phyloP scores from a whole-genome alignment of 2,113 vertebrate genomes.

The Corvus moneduloides region DNA sequence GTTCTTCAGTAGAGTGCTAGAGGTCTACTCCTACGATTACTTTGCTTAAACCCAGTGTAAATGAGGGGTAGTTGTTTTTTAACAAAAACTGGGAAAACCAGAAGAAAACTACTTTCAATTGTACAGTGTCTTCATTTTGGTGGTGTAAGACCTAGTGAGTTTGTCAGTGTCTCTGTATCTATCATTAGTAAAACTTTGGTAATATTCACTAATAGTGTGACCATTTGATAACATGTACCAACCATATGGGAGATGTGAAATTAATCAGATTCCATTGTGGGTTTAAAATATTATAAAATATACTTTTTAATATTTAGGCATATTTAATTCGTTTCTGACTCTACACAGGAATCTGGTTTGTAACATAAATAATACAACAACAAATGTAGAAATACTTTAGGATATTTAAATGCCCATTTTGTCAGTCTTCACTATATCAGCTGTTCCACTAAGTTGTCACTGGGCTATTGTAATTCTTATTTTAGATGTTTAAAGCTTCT shows the following conservation, averaged over 20 bases:
- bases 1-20: neutral
- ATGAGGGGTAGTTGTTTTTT: neutral
- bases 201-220: neutral
- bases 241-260: neutral
- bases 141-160: neutral
- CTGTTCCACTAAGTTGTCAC: neutral
- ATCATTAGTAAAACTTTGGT: neutral
- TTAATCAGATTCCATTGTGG: rapidly evolving
- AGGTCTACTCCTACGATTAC: neutral
- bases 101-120: neutral
- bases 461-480: neutral
- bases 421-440: neutral
- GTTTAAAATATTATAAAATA: neutral
- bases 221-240: neutral
- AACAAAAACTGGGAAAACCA: neutral
- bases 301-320: neutral
- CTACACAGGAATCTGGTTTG: neutral
- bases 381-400: neutral
- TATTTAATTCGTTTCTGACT: neutral
- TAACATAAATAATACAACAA: neutral
- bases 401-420: neutral
- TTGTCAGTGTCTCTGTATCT: neutral
- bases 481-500: neutral
- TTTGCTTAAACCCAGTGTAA: neutral
- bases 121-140: neutral